Evolutionary conservation across 2,113 vertebrate species (phyloP).

Genomic region (Otocyon megalotis): DNA sequence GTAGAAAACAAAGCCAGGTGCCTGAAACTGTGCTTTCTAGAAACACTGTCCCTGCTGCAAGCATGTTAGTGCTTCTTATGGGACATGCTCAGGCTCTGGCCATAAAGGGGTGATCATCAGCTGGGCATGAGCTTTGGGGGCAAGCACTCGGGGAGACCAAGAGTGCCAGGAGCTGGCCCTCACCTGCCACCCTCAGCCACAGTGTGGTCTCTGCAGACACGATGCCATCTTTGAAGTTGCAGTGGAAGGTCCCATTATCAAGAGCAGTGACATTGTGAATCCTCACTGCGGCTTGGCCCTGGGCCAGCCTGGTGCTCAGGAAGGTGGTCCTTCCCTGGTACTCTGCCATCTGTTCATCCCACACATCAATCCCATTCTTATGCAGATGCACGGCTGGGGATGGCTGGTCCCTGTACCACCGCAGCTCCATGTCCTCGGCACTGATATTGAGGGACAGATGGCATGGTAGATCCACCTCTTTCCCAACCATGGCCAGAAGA

Average conservation of each 20-base stretch:
- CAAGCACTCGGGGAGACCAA: background rate
- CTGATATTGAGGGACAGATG: constrained; percentile 46
- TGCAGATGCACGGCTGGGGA: background rate
- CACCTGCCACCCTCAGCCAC: constrained; percentile 61
- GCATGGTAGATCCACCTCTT: background rate
- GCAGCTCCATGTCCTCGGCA: constrained; percentile 38
- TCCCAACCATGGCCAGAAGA: constrained; percentile 33
- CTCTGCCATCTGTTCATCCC: background rate
- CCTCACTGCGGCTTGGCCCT: background rate
- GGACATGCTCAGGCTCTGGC: background rate
- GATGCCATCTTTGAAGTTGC: background rate
- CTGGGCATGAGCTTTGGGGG: background rate
- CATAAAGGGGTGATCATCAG: background rate
- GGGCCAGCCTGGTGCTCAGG: background rate
- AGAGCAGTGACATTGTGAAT: background rate
- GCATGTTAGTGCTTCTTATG: background rate
- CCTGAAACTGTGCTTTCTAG: background rate
- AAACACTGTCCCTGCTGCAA: background rate
- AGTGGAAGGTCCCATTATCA: constrained; percentile 59
- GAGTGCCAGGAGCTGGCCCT: fast-evolving
- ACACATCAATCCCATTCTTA: fast-evolving
- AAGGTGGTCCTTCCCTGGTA: constrained; percentile 56
- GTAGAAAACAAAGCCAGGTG: background rate
- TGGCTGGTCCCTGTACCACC: constrained; percentile 51
- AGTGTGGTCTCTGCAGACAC: background rate